Evolutionary conservation across 1,140 invertebrate genomes (phyloP), one percentile per base, ranked within the genome.

Genomic region (Temnothorax nylanderi): DNA sequence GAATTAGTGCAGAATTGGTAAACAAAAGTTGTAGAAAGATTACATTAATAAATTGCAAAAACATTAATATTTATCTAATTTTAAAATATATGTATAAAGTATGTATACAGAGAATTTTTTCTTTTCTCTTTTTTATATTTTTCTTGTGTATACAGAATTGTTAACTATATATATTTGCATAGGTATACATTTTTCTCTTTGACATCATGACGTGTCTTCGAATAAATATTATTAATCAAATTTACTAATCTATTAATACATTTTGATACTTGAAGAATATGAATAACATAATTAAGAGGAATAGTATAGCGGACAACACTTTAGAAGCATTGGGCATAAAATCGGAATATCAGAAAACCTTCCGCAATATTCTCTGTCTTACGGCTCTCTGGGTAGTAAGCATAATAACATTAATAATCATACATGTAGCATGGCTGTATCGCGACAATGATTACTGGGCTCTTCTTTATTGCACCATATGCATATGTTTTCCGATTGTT

Each of bases 291-390:
- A 58, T 82, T 60, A 82, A 82, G 18, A 82, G 13, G 11, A 13
- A 11, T 7, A 3, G 13, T 58, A 1, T 18, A 11, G 26, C n/a
- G 7, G 80, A 82, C 18, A 10, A 21, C 41, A 82, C 67, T 60
- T 44, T 82, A 58, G 54, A 82, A 1, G 5, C 18, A 47, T 58
- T 82, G 10, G 78, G 78, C 10, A 58, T 82, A 60, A 72, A 82
- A 34, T 8, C 7, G 10, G 21, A 56, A 0, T 74, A 82, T 13
- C 6, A 16, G 18, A 72, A 47, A 47, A 58, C 0, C 4, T 72
- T 21, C 10, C 32, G 11, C 3, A 10, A 44, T 4, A 2, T 47
- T 47, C 0, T 82, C 1, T 1, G 8, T 26, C 0, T 56, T 16
- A 2, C 37, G 5, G 4, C 18, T 34, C 0, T 44, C 7, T 82